Evolutionary conservation across 2,888 invertebrate species (phyloP).

Genomic region (Metalampra italica): DNA sequence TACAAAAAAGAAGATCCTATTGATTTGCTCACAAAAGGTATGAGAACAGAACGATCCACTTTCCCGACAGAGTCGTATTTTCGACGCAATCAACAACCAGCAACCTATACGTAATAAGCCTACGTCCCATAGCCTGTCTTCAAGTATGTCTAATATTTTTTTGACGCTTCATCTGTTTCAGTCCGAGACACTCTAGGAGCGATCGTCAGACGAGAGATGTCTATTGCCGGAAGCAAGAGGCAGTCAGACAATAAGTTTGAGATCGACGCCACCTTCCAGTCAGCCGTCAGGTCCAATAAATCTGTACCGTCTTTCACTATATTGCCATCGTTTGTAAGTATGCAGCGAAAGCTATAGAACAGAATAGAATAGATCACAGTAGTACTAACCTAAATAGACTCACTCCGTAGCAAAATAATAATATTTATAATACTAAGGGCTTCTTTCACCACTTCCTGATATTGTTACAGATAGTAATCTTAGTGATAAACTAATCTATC

Average conservation of each 20-base stretch:
- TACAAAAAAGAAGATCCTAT: constrained; percentile 52
- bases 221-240: constrained; percentile 31
- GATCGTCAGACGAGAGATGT: constrained; percentile 54
- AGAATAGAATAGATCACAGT: too few relatives aligned
- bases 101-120: background rate
- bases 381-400: too few relatives aligned
- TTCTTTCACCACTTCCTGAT: too few relatives aligned
- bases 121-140: too few relatives aligned
- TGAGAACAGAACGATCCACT: too few relatives aligned
- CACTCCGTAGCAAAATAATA: too few relatives aligned
- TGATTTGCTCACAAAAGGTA: constrained; percentile 57
- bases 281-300: constrained; percentile 24
- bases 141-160: too few relatives aligned
- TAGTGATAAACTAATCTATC: too few relatives aligned
- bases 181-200: constrained; percentile 58
- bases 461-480: too few relatives aligned
- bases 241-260: constrained; percentile 24
- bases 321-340: constrained; percentile 5
- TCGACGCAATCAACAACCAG: background rate
- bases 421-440: too few relatives aligned
- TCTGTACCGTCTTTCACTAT: constrained; percentile 36
- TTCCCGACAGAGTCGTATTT: too few relatives aligned
- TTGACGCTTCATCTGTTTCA: constrained; percentile 31
- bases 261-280: constrained; percentile 45
- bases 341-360: too few relatives aligned